Conservation (phyloP, 2,113 vertebrate species). For the Bombycilla garrulus region DNA sequence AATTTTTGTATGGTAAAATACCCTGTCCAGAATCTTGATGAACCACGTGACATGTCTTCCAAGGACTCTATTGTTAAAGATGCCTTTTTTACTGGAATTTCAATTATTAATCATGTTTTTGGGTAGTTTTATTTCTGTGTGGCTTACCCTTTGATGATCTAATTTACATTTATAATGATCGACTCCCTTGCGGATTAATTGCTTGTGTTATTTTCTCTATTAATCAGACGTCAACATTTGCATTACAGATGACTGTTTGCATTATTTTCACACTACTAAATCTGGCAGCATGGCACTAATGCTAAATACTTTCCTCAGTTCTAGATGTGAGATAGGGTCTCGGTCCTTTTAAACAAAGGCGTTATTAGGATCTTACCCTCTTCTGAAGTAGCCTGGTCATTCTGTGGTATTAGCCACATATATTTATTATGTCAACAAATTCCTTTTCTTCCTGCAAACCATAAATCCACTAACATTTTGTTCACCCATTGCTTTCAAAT, state of each 20-base stretch:
- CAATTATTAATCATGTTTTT: constrained; percentile 50
- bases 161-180: constrained; percentile 58
- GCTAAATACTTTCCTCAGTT: neutral
- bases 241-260: constrained; percentile 46
- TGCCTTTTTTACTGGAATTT: constrained; percentile 6
- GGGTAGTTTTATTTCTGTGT: constrained; percentile 43
- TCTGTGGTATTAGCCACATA: neutral
- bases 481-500: neutral
- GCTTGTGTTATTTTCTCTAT: constrained; percentile 56
- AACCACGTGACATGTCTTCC: neutral
- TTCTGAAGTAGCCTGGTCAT: neutral
- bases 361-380: neutral
- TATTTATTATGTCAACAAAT: neutral
- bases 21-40: constrained; percentile 13
- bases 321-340: neutral
- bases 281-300: neutral
- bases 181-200: constrained; percentile 43
- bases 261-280: constrained; percentile 32
- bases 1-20: constrained; percentile 16
- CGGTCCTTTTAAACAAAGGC: neutral
- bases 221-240: constrained; percentile 58
- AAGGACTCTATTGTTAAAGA: constrained; percentile 29
- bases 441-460: neutral
- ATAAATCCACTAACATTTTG: neutral
- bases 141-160: constrained; percentile 60